Evolutionary conservation across 2,797 vertebrate species (phyloP), one percentile per base, ranked within the genome.

Genomic region (Menidia menidia): DNA sequence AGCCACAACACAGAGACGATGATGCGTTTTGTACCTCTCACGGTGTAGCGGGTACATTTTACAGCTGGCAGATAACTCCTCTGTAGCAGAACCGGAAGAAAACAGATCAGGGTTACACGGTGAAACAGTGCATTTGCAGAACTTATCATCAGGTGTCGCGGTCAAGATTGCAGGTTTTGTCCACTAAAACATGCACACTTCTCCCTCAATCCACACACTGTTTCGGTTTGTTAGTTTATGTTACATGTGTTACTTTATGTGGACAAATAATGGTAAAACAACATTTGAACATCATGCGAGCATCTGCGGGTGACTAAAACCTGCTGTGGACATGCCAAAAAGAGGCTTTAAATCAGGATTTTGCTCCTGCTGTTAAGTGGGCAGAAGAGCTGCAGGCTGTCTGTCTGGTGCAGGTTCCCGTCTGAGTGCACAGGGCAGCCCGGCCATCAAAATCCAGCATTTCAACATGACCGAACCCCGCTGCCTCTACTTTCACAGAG

Each of bases 1-100:
- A 78, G 47, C 69, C 66, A 87, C 81, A 45, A 88, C 71, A 89
- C 60, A 84, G 41, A 87, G 30, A 82, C 14, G 4, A 51, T 18
- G 32, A 45, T 25, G 59, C 45, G 69, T 64, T 25, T 41, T 67
- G 73, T 94, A 94, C 93, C 93, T 93, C 78, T 93, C 92, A 92
- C 90, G 85, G 60, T 93, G 92, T 80, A 88, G 78, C 59, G 87
- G 92, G 89, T 92, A 92, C 93, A 93, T 93, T 88, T 93, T 91
- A 93, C 80, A 87, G 89, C 75, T 82, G 19, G 72, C 57, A 58
- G 76, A 60, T 68, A 85, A 78, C 78, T 90, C 87, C 86, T 87
- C 83, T 92, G 90, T 87, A 88, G 90, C 78, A 71, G 64, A 70
- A 82, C 59, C 66, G 71, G 71, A 71, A 82, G 71, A 77, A 45